These are phyloP conservation scores for Ochropleura leucogaster DNA, from an alignment of 2,888 invertebrate species.

Conservation along the genomic window DNA sequence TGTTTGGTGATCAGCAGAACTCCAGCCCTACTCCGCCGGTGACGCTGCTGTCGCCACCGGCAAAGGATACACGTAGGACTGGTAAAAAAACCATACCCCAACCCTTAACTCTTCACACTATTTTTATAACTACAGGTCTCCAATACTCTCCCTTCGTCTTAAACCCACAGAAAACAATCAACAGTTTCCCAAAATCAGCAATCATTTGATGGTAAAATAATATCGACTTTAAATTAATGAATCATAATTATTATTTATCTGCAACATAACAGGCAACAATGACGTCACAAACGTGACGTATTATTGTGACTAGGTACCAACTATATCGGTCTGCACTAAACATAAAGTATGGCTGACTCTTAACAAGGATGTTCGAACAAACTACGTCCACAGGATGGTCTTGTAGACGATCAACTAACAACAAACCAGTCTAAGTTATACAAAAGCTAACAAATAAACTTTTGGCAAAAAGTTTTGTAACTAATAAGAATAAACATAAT, in stretches of 20 bases:
- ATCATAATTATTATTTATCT: constrained; percentile 1
- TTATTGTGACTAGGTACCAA: constrained; percentile 7
- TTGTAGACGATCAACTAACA: not conserved
- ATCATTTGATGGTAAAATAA: not conserved
- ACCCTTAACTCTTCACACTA: not conserved
- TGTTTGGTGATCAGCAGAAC: constrained; percentile 48
- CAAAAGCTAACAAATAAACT: not conserved
- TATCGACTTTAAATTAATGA: not conserved
- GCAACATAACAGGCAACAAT: constrained; percentile 14
- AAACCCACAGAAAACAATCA: constrained; percentile 22
- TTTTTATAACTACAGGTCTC: constrained; percentile 4
- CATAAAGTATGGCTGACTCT: not conserved
- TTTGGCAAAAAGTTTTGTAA: not conserved
- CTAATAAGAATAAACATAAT: not conserved
- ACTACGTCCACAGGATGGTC: not conserved
- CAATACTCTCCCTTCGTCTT: not conserved
- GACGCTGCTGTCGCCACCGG: constrained; percentile 48
- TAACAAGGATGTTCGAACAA: not conserved
- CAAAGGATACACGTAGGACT: not conserved
- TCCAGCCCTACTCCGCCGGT: constrained; percentile 26
- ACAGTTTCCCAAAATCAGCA: constrained; percentile 31
- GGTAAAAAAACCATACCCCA: not conserved
- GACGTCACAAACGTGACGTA: not conserved
- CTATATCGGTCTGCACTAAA: not conserved
- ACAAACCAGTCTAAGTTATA: not conserved